Conservation (phyloP, 92 coral and sea anemone species). For the Ricordea florida region DNA sequence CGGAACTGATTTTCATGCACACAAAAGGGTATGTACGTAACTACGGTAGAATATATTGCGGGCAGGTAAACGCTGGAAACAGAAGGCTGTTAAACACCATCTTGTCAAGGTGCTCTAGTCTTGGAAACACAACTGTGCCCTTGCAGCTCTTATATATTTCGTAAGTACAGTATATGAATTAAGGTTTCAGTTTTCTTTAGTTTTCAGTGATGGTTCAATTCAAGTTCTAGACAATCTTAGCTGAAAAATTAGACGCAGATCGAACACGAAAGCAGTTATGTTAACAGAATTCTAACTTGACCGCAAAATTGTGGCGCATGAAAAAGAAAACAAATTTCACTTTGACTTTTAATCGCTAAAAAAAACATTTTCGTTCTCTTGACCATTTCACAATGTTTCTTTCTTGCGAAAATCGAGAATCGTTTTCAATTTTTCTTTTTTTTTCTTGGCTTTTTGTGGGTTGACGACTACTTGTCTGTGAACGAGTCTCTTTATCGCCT, state of each 20-base stretch:
- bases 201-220: no score
- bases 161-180: no score
- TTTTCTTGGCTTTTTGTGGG: no score
- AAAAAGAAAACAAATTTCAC: conserved; percentile 2
- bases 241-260: neutral
- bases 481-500: no score
- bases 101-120: neutral
- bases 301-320: conserved; percentile 13
- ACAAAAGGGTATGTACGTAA: conserved; percentile 38
- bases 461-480: no score
- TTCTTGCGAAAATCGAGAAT: neutral
- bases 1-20: conserved; percentile 30
- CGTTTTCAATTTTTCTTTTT: no score
- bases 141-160: neutral
- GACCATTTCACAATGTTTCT: neutral
- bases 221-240: no score
- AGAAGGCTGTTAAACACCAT: neutral
- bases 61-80: conserved; percentile 5
- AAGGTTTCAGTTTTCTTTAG: no score
- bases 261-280: neutral
- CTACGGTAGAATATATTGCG: conserved; percentile 33
- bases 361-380: neutral
- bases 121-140: neutral
- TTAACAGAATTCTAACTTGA: neutral
- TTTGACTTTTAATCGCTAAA: neutral